Percentiles rank a stretch among this genome's conserved stretches.
These are phyloP conservation scores for Batillaria attramentaria DNA, from an alignment of 1,140 invertebrate genomes.

Conservation along the genomic window DNA sequence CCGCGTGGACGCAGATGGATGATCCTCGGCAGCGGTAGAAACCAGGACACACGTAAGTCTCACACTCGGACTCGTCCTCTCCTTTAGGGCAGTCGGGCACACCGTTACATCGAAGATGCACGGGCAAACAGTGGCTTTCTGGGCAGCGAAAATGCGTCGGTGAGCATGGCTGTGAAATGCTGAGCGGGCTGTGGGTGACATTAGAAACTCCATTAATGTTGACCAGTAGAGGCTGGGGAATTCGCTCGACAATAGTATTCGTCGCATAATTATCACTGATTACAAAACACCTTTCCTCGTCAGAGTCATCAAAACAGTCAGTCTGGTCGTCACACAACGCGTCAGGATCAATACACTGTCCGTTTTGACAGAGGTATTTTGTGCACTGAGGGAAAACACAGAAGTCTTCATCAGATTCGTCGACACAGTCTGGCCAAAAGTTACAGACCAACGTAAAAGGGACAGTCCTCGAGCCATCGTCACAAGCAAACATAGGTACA, in stretches of 20 bases:
- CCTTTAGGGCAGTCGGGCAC: neutral
- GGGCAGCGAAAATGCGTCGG: neutral
- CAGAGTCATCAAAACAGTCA: neutral
- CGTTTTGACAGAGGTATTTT: neutral
- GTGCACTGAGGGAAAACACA: neutral
- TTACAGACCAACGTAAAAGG: neutral
- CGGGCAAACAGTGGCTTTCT: neutral
- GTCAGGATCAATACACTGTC: neutral
- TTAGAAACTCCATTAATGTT: neutral
- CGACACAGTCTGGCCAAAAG: neutral
- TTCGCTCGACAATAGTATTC: neutral
- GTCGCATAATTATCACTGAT: neutral
- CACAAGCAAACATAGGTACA: neutral
- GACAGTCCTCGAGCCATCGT: neutral
- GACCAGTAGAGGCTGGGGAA: neutral
- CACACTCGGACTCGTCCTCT: neutral
- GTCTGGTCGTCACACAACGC: neutral
- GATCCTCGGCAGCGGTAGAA: conserved; percentile 21
- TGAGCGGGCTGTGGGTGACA: neutral
- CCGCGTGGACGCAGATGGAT: conserved; percentile 9
- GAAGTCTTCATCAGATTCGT: neutral
- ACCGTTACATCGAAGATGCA: conserved; percentile 18
- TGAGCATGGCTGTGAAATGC: neutral
- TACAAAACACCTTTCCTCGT: neutral
- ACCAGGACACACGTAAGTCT: conserved; percentile 26